Evolutionary conservation across 35 echinoderm and acorn worm genomes (phyloP).

Genomic region (Holothuria glaberrima): DNA sequence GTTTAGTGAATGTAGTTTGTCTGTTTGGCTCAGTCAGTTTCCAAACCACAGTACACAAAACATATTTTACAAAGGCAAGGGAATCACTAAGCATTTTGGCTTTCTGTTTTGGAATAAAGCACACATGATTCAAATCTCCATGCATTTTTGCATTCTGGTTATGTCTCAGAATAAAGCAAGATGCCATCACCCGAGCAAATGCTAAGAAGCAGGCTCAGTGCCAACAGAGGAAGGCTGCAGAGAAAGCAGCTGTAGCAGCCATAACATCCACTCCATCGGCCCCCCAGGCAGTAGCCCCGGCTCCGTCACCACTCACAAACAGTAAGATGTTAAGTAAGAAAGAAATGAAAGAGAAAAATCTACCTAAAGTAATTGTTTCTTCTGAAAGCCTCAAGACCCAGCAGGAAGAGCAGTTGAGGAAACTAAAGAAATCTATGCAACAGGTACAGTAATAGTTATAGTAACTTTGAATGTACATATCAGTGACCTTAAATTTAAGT

Average conservation of each 20-base stretch:
- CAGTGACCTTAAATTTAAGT: no score
- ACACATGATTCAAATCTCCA: no score
- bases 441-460: conserved; percentile 60
- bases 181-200: conserved; percentile 46
- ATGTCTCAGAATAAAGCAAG: conserved; percentile 31
- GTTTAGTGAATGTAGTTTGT: no score
- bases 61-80: no score
- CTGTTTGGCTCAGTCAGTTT: no score
- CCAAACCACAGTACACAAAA: no score
- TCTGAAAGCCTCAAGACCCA: conserved; percentile 59
- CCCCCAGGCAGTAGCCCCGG: neutral
- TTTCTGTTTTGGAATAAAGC: no score
- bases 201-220: conserved; percentile 31
- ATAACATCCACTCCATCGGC: neutral
- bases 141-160: no score
- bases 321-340: conserved; percentile 12
- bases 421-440: conserved; percentile 69
- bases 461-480: no score
- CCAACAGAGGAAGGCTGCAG: conserved; percentile 42
- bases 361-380: conserved; percentile 10
- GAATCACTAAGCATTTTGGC: no score
- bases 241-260: conserved; percentile 42
- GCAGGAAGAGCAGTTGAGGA: conserved; percentile 80
- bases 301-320: conserved; percentile 17
- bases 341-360: conserved; percentile 16